Base-by-base conservation (phyloP, 1,140 invertebrate genomes). In the Zaprionus africanus region DNA sequence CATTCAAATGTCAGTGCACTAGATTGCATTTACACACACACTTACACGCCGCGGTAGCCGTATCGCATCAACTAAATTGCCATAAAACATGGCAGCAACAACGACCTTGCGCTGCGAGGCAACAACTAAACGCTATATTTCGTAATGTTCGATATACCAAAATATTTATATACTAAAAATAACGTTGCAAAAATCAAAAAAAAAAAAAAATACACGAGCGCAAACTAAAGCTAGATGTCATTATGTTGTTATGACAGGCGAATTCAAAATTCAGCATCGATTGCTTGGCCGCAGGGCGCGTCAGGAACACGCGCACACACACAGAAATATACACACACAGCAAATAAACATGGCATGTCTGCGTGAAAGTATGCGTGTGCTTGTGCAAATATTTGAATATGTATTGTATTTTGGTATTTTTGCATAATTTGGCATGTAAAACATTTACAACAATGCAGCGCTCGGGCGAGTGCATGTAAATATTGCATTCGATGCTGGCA, bases 371-470 rank as follows among this genome's bases (percentile, higher is more conserved):
- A 9, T 60, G 31, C 34, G 36, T 65, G 41, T 67, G 49, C 38
- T 5, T 65, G 36, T 57, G 53, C 41, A 86, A 78, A 72, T 87
- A 84, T 88, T 87, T 87, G 84, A 87, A 87, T 87, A 87, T 87
- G 84, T 79, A 86, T 87, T 72, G 62, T 59, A 81, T 84, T 84
- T 43, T 76, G 73, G 67, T 73, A 81, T 88, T 88, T 90, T 88
- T 90, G 84, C 84, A 88, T 88, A 88, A 88, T 88, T 88, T 88
- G 84, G 81, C 81, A 88, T 88, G 84, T 90, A 88, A 85, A 88
- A 85, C 84, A 87, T 85, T 82, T 74, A 88, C 80, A 83, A 88
- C 72, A 79, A 78, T 74, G 75, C 63, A 85, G 66, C 61, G 53
- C 41, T 17, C 2, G 41, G 53, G 36, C 58, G 56, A 51, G 34